Conservation (phyloP, 2,113 vertebrate genomes). For the Nicator chloris region DNA sequence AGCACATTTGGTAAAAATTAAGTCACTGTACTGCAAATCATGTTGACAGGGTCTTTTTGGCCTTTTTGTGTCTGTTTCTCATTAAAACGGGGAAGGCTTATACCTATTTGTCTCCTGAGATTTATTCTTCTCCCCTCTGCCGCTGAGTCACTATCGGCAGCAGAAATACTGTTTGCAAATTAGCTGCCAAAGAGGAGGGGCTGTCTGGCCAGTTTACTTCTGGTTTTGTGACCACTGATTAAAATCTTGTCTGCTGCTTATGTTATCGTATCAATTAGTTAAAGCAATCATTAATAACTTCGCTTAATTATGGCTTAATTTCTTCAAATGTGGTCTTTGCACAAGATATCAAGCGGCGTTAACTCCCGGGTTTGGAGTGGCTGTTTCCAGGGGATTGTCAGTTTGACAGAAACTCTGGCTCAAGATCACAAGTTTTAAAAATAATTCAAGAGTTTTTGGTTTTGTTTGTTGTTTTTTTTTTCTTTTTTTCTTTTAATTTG, state of each 20-base stretch:
- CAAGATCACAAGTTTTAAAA: conserved; percentile 44
- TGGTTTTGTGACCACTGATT: conserved; percentile 14
- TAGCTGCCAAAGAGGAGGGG: neutral
- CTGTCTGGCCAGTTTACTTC: neutral
- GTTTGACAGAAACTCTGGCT: conserved; percentile 9
- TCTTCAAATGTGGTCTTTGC: conserved; percentile 16
- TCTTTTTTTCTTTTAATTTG: neutral
- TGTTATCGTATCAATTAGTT: conserved; percentile 17
- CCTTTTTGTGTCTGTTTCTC: conserved; percentile 46
- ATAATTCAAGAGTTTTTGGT: neutral
- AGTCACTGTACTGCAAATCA: conserved; percentile 32
- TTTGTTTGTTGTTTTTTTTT: too few species aligned
- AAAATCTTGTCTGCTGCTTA: neutral
- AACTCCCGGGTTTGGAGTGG: neutral
- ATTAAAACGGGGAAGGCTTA: conserved; percentile 27
- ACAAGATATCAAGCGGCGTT: neutral
- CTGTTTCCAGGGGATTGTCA: neutral
- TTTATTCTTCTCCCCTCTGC: conserved; percentile 16
- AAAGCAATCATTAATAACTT: conserved; percentile 26
- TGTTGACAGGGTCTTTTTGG: conserved; percentile 48
- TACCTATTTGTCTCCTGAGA: conserved; percentile 37
- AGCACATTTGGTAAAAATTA: conserved; percentile 60
- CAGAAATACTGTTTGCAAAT: conserved; percentile 33
- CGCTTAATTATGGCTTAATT: conserved; percentile 16
- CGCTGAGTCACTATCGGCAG: neutral